Base-by-base conservation (phyloP, 2,113 vertebrate genomes). In the Caranx ignobilis region DNA sequence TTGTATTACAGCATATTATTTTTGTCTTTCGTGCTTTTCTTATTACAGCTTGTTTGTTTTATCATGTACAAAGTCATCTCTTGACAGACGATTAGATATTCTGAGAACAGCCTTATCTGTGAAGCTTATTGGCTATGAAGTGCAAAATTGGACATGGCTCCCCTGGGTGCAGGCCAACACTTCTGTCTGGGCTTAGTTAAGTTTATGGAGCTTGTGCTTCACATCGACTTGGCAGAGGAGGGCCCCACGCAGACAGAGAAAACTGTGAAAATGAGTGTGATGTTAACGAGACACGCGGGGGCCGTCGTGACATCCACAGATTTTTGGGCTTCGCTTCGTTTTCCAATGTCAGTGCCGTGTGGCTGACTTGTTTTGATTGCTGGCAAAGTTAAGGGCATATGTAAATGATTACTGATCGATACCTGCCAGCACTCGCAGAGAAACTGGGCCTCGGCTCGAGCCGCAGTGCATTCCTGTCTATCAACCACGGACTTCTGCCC, bases 371-470 rank as follows among this genome's bases (percentile, higher is more conserved):
- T 83, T 88, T 87, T 84, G 77, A 81, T 68, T n/a, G 71, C 73
- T 81, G 71, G 77, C 55, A 74, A 90, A 89, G 79, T 86, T 86
- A 79, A 90, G 86, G 82, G 54, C 59, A 79, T 71, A 87, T 82
- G 86, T 68, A 88, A 85, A 86, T 78, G 73, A 81, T 87, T 32
- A 57, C 62, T 65, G 74, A 86, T 91, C 74, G 54, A 89, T 87
- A 84, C 68, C 71, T 86, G 81, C 80, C 72, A 82, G 60, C 13
- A 34, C 11, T 65, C 4, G n/a, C 37, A 79, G 62, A 72, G 64
- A 79, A 79, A 75, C 54, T 18, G 26, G 50, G 67, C 68, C 55
- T 79, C 16, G 16, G 69, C 48, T 54, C 35, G 37, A 67, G 63
- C 77, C 37, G 65, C 66, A 48, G 34, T 68, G 57, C 74, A 77